Base-by-base conservation (phyloP, 2,797 vertebrate species). In the Myripristis murdjan region DNA sequence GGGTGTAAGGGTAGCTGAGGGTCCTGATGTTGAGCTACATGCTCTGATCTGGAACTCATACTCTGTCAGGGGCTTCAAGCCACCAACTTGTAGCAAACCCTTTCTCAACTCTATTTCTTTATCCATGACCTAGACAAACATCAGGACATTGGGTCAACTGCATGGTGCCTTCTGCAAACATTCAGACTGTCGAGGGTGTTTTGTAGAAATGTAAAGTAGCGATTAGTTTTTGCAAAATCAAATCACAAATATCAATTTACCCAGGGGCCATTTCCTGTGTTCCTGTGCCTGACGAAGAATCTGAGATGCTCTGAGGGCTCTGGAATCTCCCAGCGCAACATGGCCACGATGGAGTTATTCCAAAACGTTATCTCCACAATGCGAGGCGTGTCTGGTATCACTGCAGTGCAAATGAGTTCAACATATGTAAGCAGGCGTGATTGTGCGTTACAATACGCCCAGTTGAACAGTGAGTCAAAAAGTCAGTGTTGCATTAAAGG, bases 11-110 rank as follows among this genome's bases (percentile, higher is more conserved):
- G 4, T 11, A 3, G 9, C 23, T 4, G 6, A 88, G 35, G 67
- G 84, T 31, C 56, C 85, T 44, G 81, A 72, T 12, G 31, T 20
- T 0, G 0, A 31, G 51, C 77, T 64, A 79, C 90, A 96, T 55
- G 94, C 93, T 81, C 94, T 83, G 6, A 94, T 84, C 88, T 97
- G 93, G 77, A 99, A 95, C 55, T 87, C 49, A 48, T 97, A 98
- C 2, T 67, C 67, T 1, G 85, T 93, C 66, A 93, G 52, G 2
- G 96, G 93, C 59, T 88, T 89, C 79, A 97, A 77, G 39, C 69
- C 28, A 15, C 90, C 91, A 70, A 80, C 85, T 3, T 55, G 51
- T 14, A 89, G 44, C 35, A 79, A 35, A 49, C 72, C 56, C 5
- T 84, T 48, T 4, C 39, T 2, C 4, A 79, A 10, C 33, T 86